Evolutionary conservation across 2,797 vertebrate species (phyloP).

Genomic region (Squalus acanthias): DNA sequence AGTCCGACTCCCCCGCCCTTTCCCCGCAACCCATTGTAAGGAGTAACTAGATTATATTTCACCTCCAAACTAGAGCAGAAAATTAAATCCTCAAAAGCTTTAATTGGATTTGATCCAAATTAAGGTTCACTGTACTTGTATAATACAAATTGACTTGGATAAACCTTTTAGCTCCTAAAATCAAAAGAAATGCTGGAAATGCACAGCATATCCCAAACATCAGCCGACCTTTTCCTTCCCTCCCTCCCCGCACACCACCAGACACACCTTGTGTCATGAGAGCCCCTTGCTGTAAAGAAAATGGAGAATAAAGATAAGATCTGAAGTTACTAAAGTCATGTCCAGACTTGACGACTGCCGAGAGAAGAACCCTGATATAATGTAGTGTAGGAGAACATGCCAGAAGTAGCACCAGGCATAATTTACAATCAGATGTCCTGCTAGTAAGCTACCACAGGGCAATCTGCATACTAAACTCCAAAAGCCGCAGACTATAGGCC

Average conservation of each 20-base stretch:
- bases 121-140: background rate
- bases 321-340: too few species aligned
- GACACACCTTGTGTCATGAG: background rate
- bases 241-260: too few species aligned
- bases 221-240: background rate
- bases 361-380: too few species aligned
- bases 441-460: background rate
- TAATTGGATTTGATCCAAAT: slow-evolving; percentile 5
- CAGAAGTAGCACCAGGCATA: background rate
- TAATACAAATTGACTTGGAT: background rate
- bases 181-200: background rate
- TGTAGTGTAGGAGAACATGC: too few species aligned
- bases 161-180: background rate
- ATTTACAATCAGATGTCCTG: background rate
- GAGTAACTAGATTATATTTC: background rate
- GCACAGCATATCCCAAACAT: background rate
- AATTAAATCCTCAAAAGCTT: background rate
- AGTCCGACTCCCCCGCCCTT: too few species aligned
- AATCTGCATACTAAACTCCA: background rate
- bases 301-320: background rate
- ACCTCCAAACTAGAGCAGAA: background rate
- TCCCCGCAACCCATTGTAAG: background rate
- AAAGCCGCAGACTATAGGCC: background rate
- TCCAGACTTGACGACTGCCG: too few species aligned
- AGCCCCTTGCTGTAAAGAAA: background rate